Evolutionary conservation across 2,113 vertebrate genomes (phyloP), one percentile per base, ranked within the genome.

Genomic region (Sinocyclocheilus rhinocerous): DNA sequence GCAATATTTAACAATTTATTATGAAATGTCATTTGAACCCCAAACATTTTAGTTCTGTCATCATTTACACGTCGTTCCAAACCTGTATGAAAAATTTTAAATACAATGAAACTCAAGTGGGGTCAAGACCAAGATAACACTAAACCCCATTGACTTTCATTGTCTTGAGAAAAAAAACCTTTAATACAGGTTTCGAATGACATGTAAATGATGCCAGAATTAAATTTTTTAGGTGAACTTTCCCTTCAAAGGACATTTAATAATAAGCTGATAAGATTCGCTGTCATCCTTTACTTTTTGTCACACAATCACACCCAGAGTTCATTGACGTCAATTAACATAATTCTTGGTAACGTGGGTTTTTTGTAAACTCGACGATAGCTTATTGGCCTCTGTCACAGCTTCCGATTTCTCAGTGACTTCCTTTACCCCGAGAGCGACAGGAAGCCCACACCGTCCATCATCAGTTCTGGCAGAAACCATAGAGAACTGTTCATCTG

Each of bases 391-490:
- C 12, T 15, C 12, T 76, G 5, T 57, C 63, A 67, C 42, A 1
- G 45, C 24, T 84, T 80, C 76, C 61, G 18, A 78, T 67, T 48
- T 85, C n/a, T 45, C 22, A 55, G 24, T n/a, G 7, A 7, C 55
- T 67, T 78, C 61, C 75, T 77, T 65, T 26, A 0, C 57, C 70
- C 20, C 16, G 6, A 50, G 39, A n/a, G 63, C 6, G 29, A 72
- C 65, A 72, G 76, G 63, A 85, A 79, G 39, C 18, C 45, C 13
- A 45, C 33, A 63, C 57, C 45, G 76, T 39, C 29, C 13, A 83
- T 42, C 18, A 52, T 45, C 7, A 45, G 2, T 8, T 48, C 78
- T 61, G 39, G 26, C 50, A 22, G n/a, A n/a, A 13, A 24, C 24
- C 63, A 69, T 10, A 10, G 42, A 52, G 22, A 79, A 42, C 8